Evolutionary conservation across 2,797 vertebrate species (phyloP).

Genomic region (Diglossa cyanea): DNA sequence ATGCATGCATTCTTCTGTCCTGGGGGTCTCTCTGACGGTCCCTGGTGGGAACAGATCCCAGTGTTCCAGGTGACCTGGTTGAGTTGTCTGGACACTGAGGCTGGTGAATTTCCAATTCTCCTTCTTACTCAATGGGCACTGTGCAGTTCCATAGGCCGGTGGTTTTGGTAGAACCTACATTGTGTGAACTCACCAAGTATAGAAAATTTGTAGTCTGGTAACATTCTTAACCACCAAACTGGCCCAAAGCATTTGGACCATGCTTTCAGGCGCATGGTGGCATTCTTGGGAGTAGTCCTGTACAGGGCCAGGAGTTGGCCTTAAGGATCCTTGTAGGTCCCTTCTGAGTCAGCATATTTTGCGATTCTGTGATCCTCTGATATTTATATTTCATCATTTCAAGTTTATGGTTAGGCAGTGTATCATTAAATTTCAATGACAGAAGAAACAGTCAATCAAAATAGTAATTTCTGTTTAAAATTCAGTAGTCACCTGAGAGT

Average conservation of each 20-base stretch:
- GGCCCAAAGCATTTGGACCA: background rate
- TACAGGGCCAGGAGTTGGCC: background rate
- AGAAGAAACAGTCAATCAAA: background rate
- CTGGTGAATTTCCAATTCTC: background rate
- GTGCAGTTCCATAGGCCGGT: background rate
- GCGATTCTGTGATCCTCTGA: background rate
- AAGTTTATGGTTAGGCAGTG: background rate
- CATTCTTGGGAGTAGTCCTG: background rate
- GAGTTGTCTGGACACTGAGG: background rate
- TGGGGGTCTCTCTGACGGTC: background rate
- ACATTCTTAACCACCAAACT: background rate
- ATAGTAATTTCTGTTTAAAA: background rate
- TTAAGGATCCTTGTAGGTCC: background rate
- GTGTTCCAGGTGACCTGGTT: background rate
- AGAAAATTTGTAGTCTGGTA: background rate
- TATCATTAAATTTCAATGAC: background rate
- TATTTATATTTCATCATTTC: background rate
- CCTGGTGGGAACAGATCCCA: background rate
- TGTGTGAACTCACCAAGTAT: background rate
- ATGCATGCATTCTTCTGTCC: background rate
- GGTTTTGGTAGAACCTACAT: background rate
- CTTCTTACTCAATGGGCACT: background rate
- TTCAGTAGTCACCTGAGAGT: background rate
- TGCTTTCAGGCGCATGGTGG: background rate
- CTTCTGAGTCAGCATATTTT: background rate